Evolutionary conservation across 2,888 invertebrate genomes (phyloP), one percentile per base, ranked within the genome.

Genomic region (Cheilosia urbana): DNA sequence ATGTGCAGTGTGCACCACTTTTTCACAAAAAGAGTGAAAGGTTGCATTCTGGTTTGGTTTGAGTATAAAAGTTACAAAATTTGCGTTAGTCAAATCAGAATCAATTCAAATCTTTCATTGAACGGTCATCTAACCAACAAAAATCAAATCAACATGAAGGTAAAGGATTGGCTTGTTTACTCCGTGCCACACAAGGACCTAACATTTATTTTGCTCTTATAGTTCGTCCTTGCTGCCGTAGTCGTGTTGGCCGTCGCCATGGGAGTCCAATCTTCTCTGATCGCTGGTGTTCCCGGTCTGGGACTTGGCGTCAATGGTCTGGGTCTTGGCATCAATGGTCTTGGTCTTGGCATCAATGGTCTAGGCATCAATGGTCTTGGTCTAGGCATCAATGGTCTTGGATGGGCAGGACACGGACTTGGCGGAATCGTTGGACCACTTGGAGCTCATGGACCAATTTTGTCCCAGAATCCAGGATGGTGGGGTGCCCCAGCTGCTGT

Each of bases 231-330:
- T 82, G 89, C 89, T 81, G 89, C 88, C 82, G 88, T 89, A 88
- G 88, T 91, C 88, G 89, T 90, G 87, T 89, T 92, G 90, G 92
- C 91, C 81, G 89, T 92, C 27, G 90, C 90, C 88, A 88, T 90
- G 89, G 90, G 90, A 79, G 91, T 89, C 45, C 91, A 92, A 88
- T 90, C 91, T 15, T 92, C 92, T 6, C 85, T 92, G 84, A 89
- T 91, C 80, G 91, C 90, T 51, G 85, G 81, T 5, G 30, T 58
- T 51, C 84, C 84, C 24, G 82, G 82, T 66, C 45, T 84, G 49
- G 78, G 77, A 15, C 68, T 75, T 9, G 72, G 65, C 17, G 24
- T 65, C 57, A 34, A 65, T 30, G 37, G 57, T 58, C 47, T 75
- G 7, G 60, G 62, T 51, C 53, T 82, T 60, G 80, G 75, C 9